Evolutionary conservation across 2,888 invertebrate species (phyloP).

Genomic region (Argyresthia goedartella): DNA sequence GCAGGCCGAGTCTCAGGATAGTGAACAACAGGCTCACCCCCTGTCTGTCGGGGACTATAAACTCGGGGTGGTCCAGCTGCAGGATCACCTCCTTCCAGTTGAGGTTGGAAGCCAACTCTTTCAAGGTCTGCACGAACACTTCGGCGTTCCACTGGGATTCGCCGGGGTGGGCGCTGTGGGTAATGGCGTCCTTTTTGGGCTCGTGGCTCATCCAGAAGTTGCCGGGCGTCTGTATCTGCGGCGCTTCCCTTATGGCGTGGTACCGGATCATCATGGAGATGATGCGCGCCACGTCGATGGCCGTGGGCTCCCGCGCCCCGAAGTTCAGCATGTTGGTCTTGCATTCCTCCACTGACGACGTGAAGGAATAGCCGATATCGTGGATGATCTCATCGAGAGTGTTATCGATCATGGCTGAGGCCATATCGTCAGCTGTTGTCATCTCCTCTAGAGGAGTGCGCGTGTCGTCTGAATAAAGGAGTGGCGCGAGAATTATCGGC

Average conservation of each 20-base stretch:
- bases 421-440: slow-evolving; percentile 74
- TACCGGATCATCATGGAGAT: slow-evolving; percentile 90
- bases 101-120: slow-evolving; percentile 87
- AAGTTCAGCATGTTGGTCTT: slow-evolving; percentile 86
- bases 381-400: slow-evolving; percentile 89
- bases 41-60: slow-evolving; percentile 87
- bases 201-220: slow-evolving; percentile 74
- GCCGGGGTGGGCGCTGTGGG: slow-evolving; percentile 39
- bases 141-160: slow-evolving; percentile 90
- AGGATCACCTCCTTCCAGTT: slow-evolving; percentile 94
- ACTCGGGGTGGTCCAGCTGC: slow-evolving; percentile 93
- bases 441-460: slow-evolving; percentile 75
- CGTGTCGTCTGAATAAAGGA: slow-evolving; percentile 85
- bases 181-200: slow-evolving; percentile 62
- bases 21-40: slow-evolving; percentile 87
- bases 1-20: slow-evolving; percentile 84
- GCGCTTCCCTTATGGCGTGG: slow-evolving; percentile 75
- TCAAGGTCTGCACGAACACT: slow-evolving; percentile 91
- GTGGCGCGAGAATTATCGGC: slow-evolving; percentile 90
- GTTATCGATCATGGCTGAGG: slow-evolving; percentile 77
- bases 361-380: slow-evolving; percentile 94
- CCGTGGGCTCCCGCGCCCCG: slow-evolving; percentile 84
- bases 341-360: slow-evolving; percentile 88
- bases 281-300: slow-evolving; percentile 87
- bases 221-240: slow-evolving; percentile 77